Percentiles rank a stretch among this genome's conserved stretches.
phyloP scores from a whole-genome alignment of 1,140 invertebrate genomes.

The Metaphire vulgaris region DNA sequence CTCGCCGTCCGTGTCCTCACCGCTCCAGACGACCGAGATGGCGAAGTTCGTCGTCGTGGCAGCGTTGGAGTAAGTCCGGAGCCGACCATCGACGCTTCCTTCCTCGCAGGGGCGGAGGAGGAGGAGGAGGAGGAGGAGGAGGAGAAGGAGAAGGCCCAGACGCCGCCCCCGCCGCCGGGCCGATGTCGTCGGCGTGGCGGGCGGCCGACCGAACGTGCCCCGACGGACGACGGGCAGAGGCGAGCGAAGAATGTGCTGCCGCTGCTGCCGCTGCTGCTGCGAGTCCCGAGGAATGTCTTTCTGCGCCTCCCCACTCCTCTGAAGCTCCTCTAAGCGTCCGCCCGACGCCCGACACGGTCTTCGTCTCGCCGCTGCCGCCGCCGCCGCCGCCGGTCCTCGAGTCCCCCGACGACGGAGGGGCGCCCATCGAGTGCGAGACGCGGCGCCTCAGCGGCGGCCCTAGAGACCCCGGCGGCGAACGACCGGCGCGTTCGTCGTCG shows the following conservation, averaged over 20 bases:
- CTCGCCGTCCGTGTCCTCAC: no score
- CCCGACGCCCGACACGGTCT: no score
- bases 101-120: no score
- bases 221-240: background rate
- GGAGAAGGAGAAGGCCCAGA: no score
- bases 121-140: background rate
- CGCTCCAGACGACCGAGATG: no score
- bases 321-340: background rate
- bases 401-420: background rate
- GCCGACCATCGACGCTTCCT: background rate
- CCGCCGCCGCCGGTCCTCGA: background rate
- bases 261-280: background rate
- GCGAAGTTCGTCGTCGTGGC: no score
- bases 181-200: no score
- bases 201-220: background rate
- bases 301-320: background rate
- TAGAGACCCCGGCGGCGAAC: no score
- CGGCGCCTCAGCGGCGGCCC: background rate
- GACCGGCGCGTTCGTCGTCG: no score
- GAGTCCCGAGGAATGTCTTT: no score
- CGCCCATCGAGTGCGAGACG: background rate
- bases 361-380: background rate
- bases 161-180: no score
- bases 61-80: background rate
- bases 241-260: background rate